Conservation (phyloP, 1,140 invertebrate genomes). For the Bombyx mandarina region DNA sequence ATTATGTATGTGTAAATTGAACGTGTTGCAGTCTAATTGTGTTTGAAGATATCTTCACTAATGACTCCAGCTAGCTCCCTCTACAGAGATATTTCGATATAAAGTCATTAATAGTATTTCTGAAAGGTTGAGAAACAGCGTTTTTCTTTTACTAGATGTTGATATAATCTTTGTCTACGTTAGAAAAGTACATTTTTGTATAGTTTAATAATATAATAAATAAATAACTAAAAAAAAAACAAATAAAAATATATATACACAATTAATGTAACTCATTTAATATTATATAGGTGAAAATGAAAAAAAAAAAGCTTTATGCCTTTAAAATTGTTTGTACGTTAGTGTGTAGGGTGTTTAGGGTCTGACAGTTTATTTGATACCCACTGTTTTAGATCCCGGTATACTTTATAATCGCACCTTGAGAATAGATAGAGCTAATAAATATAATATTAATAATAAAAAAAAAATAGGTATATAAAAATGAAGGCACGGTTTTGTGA, state of each 20-base stretch:
- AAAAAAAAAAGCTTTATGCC: constrained; percentile 64
- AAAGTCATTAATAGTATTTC: no score
- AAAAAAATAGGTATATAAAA: constrained; percentile 35
- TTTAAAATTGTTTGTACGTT: constrained; percentile 65
- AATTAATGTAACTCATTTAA: constrained; percentile 60
- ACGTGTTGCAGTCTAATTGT: no score
- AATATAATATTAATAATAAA: constrained; percentile 21
- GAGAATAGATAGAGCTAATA: constrained; percentile 45
- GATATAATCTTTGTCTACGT: constrained; percentile 63
- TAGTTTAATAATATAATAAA: constrained; percentile 43
- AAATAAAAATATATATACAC: constrained; percentile 71
- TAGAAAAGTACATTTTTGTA: constrained; percentile 59
- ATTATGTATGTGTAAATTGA: no score
- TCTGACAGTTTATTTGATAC: constrained; percentile 30
- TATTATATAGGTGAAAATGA: constrained; percentile 50
- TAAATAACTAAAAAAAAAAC: constrained; percentile 44
- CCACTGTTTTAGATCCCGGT: constrained; percentile 28
- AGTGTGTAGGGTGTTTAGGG: constrained; percentile 44
- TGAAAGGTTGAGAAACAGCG: no score
- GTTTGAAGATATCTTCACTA: no score
- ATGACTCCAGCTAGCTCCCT: no score
- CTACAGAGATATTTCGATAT: no score
- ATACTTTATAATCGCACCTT: constrained; percentile 50
- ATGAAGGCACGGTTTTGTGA: constrained; percentile 20
- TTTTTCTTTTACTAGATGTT: constrained; percentile 48